A percentile compares a stretch with the other conserved stretches of the same genome.
These are phyloP conservation scores for Poeciliopsis infans DNA, from an alignment of 2,797 vertebrate genomes.

Conservation along the genomic window DNA sequence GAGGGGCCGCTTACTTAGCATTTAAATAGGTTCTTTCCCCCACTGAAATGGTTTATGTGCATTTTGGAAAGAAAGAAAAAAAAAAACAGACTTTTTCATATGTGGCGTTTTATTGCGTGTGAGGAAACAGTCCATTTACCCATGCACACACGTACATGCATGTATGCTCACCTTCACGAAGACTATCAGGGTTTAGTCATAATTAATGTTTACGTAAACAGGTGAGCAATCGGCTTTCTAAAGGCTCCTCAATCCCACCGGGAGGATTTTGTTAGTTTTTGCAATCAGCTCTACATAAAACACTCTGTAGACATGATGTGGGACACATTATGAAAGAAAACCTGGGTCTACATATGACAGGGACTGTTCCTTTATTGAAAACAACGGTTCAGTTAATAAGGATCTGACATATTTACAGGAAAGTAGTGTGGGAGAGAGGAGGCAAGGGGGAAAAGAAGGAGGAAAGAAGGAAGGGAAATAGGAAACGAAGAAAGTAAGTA, in stretches of 20 bases:
- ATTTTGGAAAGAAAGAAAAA: background rate
- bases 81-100: slow-evolving; percentile 42
- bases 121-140: background rate
- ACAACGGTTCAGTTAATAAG: background rate
- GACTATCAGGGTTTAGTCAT: slow-evolving; percentile 69
- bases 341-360: background rate
- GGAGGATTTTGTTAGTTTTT: background rate
- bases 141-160: background rate
- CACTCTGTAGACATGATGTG: background rate
- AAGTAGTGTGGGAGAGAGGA: background rate
- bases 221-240: slow-evolving; percentile 42
- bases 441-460: background rate
- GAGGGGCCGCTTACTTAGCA: slow-evolving; percentile 80
- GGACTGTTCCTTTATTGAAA: background rate
- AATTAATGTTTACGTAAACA: slow-evolving; percentile 80
- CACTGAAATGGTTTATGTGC: slow-evolving; percentile 31
- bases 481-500: background rate
- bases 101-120: slow-evolving; percentile 45
- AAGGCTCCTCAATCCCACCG: background rate
- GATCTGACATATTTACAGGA: background rate
- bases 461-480: background rate
- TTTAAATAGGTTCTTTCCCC: slow-evolving; percentile 78
- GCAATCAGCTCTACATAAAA: slow-evolving; percentile 14
- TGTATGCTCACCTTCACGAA: slow-evolving; percentile 36
- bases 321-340: background rate